A percentile compares a stretch with the other conserved stretches of the same genome.
Evolutionary conservation across 2,113 vertebrate species (phyloP).

Genomic region (Corythaixoides concolor): DNA sequence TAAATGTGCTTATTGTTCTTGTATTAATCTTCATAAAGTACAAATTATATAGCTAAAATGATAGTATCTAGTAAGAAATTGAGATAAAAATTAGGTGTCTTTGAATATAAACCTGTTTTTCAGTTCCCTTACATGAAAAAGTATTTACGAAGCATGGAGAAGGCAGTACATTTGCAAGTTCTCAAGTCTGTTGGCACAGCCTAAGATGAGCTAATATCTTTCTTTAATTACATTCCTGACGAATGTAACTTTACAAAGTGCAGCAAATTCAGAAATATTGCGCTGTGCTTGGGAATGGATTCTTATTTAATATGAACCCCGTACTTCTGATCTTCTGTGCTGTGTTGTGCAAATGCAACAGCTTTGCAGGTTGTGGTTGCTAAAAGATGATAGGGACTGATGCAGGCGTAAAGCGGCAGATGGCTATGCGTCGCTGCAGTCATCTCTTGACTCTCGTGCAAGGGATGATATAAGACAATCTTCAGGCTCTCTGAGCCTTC

Average conservation of each 20-base stretch:
- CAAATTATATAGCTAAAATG: neutral
- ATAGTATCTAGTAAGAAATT: neutral
- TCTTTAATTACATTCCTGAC: slow-evolving; percentile 24
- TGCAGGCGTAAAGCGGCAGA: rapidly evolving
- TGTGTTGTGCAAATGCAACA: neutral
- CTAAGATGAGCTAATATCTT: neutral
- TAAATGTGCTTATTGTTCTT: neutral
- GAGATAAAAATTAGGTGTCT: neutral
- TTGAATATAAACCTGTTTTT: neutral
- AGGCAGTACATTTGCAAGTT: neutral
- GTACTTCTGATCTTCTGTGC: neutral
- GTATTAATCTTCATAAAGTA: neutral
- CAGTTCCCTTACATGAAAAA: neutral
- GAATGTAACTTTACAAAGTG: neutral
- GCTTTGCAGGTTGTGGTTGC: neutral
- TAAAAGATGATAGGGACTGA: neutral
- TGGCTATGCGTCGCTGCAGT: neutral
- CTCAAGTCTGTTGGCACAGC: neutral
- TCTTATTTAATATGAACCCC: neutral
- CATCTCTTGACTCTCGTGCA: neutral
- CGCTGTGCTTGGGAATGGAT: neutral
- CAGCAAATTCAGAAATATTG: neutral
- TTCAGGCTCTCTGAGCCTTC: neutral
- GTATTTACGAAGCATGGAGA: neutral
- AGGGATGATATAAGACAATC: neutral